Evolutionary conservation across 2,797 vertebrate genomes (phyloP), one percentile per base, ranked within the genome.

Genomic region (Buceros bicornis): DNA sequence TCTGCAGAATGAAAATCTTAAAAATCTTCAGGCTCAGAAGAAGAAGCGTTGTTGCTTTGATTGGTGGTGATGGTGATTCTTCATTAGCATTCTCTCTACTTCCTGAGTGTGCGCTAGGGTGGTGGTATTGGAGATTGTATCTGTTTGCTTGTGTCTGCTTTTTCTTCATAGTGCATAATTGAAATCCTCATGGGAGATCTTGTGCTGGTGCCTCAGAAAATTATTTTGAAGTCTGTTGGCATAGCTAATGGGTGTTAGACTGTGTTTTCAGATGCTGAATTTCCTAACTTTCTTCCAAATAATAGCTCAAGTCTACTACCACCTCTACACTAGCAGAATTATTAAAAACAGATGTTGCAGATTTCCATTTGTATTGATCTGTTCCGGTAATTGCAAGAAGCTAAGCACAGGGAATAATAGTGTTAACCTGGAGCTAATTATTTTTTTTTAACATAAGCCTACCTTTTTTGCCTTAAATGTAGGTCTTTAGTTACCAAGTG

Each of bases 201-300:
- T 87, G 83, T 81, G 81, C 93, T 72, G 84, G 92, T 95, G 58
- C 78, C 89, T 95, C 71, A 83, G 90, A 95, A 92, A 37, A 81
- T 65, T 72, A 90, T 90, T 96, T 97, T 96, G 97, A 97, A 97
- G 93, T 95, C 92, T 94, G 66, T 70, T 94, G 92, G 96, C 88
- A 91, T 91, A 92, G 89, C 89, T 96, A 95, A 95, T 95, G 89
- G 89, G 40, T 91, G 69, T 94, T 95, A 87, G 86, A 35, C 81
- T 89, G 83, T 80, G 61, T 74, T 95, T 89, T 96, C 86, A 87
- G 69, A 97, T 89, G 93, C 82, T 51, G 92, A 76, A 81, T 94
- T 93, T 89, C 91, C 65, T 61, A 65, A 93, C 79, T 78, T 71
- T 84, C 70, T 73, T 45, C 28, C 24, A 43, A 92, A 45, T 78